Conservation (phyloP, 2,797 vertebrate genomes). For the Gymnothorax reevesii region DNA sequence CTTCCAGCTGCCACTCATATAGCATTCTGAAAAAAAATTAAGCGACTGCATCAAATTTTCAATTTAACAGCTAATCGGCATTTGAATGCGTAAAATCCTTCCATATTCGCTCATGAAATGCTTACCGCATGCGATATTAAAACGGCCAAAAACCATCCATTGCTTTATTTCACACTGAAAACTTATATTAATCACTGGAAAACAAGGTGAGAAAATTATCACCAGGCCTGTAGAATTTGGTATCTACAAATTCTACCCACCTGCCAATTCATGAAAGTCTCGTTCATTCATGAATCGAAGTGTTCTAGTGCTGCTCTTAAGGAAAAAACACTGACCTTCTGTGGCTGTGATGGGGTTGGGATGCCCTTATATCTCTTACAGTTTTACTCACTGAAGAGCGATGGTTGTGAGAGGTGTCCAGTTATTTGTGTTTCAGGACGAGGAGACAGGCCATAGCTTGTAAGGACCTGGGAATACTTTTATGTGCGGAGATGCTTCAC, state of each 20-base stretch:
- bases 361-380: not conserved
- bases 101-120: too few relatives aligned
- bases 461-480: not conserved
- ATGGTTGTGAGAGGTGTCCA: not conserved
- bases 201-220: not conserved
- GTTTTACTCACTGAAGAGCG: not conserved
- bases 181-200: not conserved
- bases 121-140: too few relatives aligned
- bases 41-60: too few relatives aligned
- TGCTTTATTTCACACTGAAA: too few relatives aligned
- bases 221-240: not conserved
- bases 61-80: too few relatives aligned
- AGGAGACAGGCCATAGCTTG: not conserved
- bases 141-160: too few relatives aligned
- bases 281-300: not conserved
- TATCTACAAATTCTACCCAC: not conserved
- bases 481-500: not conserved
- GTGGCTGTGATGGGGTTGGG: not conserved
- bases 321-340: not conserved
- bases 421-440: not conserved
- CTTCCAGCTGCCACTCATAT: too few relatives aligned
- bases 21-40: too few relatives aligned
- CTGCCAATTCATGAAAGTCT: not conserved
- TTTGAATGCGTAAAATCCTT: too few relatives aligned
- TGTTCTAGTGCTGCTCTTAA: not conserved